Conservation (phyloP, 2,888 invertebrate genomes). For the Cosmia pyralina region DNA sequence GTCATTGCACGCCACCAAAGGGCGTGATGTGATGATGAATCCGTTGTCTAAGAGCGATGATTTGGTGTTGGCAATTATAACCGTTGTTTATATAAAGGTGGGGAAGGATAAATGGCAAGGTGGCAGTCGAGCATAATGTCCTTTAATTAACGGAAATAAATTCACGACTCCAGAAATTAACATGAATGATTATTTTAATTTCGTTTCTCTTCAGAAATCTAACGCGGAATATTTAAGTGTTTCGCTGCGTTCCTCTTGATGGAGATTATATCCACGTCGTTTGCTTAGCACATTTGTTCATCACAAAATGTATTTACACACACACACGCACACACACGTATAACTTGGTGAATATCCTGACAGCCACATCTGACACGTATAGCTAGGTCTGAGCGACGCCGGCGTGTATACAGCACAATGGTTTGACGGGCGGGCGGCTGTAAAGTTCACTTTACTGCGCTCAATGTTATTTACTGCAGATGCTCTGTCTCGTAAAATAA, state of each 20-base stretch:
- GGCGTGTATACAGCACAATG: conserved; percentile 15
- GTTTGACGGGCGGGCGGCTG: conserved; percentile 40
- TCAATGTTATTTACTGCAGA: conserved; percentile 59
- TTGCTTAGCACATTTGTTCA: neutral
- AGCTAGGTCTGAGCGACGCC: neutral
- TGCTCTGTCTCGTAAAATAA: conserved; percentile 59
- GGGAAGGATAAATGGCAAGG: neutral
- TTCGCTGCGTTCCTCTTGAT: neutral
- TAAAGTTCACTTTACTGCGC: conserved; percentile 61
- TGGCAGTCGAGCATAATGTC: neutral
- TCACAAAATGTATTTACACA: neutral
- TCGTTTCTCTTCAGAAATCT: neutral
- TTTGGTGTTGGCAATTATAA: neutral
- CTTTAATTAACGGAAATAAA: conserved; percentile 31
- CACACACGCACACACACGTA: neutral
- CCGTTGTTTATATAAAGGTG: neutral
- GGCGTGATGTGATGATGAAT: neutral
- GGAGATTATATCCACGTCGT: neutral
- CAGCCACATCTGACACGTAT: neutral
- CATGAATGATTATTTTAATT: conserved; percentile 9
- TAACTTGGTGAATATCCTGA: neutral
- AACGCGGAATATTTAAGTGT: neutral
- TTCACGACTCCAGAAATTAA: conserved; percentile 10
- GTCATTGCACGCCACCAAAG: neutral
- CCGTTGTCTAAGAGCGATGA: neutral